phyloP scores from a whole-genome alignment of 92 coral and sea anemone genomes.

The Micromussa lordhowensis region DNA sequence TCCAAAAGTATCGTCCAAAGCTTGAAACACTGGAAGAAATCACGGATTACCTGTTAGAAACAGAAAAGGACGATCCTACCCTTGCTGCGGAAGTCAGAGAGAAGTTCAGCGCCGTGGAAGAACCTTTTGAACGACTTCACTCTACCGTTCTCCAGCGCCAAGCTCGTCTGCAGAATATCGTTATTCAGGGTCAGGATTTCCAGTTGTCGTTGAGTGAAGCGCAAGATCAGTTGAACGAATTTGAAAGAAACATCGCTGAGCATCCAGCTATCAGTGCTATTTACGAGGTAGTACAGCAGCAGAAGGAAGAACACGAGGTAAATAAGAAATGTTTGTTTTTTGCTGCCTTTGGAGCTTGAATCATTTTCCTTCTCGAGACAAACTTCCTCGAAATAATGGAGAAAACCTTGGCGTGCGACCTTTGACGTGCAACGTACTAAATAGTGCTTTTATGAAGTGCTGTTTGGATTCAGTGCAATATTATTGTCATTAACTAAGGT shows the following conservation, averaged over 20 bases:
- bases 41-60: slow-evolving; percentile 62
- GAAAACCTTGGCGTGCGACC: too few species aligned
- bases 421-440: too few species aligned
- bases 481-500: too few species aligned
- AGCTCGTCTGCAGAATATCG: slow-evolving; percentile 84
- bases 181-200: slow-evolving; percentile 79
- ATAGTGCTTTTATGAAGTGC: too few species aligned
- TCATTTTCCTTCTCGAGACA: too few species aligned
- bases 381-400: too few species aligned
- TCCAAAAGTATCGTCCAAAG: slow-evolving; percentile 79
- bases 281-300: slow-evolving; percentile 75
- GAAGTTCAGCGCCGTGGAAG: slow-evolving; percentile 69
- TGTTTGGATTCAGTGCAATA: too few species aligned
- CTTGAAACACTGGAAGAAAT: slow-evolving; percentile 87
- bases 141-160: slow-evolving; percentile 82
- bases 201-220: slow-evolving; percentile 83
- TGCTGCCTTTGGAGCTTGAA: too few species aligned
- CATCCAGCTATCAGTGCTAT: slow-evolving; percentile 82
- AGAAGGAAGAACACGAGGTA: slow-evolving; percentile 97
- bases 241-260: slow-evolving; percentile 67
- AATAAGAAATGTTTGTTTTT: not conserved
- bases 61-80: slow-evolving; percentile 86
- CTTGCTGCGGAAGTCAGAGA: slow-evolving; percentile 82
- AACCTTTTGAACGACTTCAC: slow-evolving; percentile 82
- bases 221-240: slow-evolving; percentile 76